Percentiles rank a stretch among this genome's conserved stretches.
These are phyloP conservation scores for Euleptes europaea DNA, from an alignment of 2,113 vertebrate species.

Conservation along the genomic window DNA sequence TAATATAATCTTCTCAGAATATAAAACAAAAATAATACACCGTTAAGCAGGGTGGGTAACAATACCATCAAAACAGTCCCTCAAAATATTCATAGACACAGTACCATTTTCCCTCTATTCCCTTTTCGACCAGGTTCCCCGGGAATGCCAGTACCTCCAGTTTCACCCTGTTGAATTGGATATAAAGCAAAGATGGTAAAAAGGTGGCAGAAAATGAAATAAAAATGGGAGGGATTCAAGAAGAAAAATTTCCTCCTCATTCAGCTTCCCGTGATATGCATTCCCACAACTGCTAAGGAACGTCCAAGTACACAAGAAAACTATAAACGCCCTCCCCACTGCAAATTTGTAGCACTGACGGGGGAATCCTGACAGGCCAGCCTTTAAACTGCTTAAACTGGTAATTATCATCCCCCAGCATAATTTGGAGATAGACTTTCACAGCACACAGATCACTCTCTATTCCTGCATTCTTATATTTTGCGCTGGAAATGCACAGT, in stretches of 20 bases:
- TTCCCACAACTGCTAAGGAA: background rate
- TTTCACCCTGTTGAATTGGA: slow-evolving; percentile 47
- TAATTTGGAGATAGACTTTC: too few relatives aligned
- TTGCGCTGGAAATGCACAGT: background rate
- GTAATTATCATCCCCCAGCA: too few relatives aligned
- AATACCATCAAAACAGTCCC: background rate
- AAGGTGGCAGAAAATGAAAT: background rate
- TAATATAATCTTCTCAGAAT: background rate
- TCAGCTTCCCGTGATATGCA: background rate
- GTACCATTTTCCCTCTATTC: slow-evolving; percentile 43
- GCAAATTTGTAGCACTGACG: too few relatives aligned
- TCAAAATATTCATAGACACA: background rate
- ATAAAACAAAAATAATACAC: background rate
- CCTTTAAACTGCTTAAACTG: too few relatives aligned
- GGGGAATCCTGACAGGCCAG: too few relatives aligned
- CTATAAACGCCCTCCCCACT: too few relatives aligned
- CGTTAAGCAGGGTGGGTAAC: background rate
- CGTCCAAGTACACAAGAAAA: background rate
- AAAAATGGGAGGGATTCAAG: slow-evolving; percentile 9
- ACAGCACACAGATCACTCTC: background rate
- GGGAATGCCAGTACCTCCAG: slow-evolving; percentile 33
- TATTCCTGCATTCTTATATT: background rate
- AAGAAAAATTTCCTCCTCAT: background rate
- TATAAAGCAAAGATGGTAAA: slow-evolving; percentile 22
- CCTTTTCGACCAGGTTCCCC: slow-evolving; percentile 60